phyloP scores from a whole-genome alignment of 2,113 vertebrate species.

The Struthio camelus region DNA sequence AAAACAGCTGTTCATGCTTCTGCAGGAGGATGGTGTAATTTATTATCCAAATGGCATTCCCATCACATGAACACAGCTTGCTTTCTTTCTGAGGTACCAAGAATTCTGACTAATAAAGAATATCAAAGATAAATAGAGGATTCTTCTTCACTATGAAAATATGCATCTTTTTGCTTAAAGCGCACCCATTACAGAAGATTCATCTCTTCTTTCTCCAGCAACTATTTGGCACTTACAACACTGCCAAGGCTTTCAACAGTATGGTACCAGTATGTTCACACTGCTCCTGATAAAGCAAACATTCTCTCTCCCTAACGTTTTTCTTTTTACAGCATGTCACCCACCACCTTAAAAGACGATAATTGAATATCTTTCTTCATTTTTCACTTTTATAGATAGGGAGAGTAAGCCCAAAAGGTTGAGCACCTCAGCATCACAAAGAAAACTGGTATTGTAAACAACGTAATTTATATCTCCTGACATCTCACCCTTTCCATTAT shows the following conservation, averaged over 20 bases:
- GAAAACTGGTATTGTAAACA: not conserved
- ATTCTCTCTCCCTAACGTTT: not conserved
- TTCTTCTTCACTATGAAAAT: not conserved
- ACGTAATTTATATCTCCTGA: not conserved
- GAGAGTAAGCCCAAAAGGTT: not conserved
- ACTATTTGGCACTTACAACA: not conserved
- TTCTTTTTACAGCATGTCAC: not conserved
- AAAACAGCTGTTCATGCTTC: not conserved
- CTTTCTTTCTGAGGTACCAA: not conserved
- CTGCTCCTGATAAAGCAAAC: not conserved
- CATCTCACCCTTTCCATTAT: not conserved
- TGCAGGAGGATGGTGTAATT: not conserved
- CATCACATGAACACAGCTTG: not conserved
- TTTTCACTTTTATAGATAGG: not conserved
- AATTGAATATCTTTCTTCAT: not conserved
- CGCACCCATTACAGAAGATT: not conserved
- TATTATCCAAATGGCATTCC: not conserved
- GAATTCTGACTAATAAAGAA: not conserved
- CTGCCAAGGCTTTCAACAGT: not conserved
- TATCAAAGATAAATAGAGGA: not conserved
- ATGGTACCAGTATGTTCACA: not conserved
- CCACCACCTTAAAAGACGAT: not conserved
- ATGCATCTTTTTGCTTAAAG: not conserved
- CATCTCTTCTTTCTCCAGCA: not conserved
- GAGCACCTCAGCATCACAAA: not conserved